phyloP scores from a whole-genome alignment of 2,113 vertebrate species.

The Plotosus lineatus region DNA sequence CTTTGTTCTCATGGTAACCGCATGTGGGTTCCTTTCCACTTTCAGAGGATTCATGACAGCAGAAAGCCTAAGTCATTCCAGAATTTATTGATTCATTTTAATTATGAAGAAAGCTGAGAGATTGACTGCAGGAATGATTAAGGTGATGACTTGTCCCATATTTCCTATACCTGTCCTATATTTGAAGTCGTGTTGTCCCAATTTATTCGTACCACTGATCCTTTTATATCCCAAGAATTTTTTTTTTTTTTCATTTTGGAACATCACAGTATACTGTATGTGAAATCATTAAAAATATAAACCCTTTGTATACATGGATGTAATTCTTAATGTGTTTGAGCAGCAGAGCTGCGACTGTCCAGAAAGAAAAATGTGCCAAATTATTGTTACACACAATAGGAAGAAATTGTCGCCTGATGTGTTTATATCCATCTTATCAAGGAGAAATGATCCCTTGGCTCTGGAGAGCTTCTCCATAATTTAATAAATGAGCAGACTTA shows the following conservation, averaged over 20 bases:
- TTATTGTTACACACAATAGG: background rate
- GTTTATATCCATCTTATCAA: background rate
- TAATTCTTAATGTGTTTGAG: background rate
- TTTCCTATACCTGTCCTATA: background rate
- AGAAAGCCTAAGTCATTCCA: background rate
- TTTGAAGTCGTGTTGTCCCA: background rate
- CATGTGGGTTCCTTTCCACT: constrained; percentile 21
- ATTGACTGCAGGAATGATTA: background rate
- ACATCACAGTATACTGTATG: background rate
- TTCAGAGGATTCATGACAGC: constrained; percentile 24
- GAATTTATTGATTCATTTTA: background rate
- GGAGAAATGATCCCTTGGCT: background rate
- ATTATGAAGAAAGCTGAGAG: background rate
- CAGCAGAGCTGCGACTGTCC: background rate
- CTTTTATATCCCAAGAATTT: background rate
- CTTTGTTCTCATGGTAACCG: constrained; percentile 52
- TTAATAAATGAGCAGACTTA: background rate
- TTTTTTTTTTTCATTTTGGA: background rate
- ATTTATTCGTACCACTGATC: background rate
- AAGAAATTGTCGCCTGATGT: too few species aligned
- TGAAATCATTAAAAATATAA: background rate
- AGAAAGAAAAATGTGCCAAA: background rate
- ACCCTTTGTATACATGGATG: background rate
- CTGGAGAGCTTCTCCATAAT: background rate
- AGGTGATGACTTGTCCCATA: background rate